phyloP scores from a whole-genome alignment of 2,797 vertebrate genomes.

The Spinus olivaceus region DNA sequence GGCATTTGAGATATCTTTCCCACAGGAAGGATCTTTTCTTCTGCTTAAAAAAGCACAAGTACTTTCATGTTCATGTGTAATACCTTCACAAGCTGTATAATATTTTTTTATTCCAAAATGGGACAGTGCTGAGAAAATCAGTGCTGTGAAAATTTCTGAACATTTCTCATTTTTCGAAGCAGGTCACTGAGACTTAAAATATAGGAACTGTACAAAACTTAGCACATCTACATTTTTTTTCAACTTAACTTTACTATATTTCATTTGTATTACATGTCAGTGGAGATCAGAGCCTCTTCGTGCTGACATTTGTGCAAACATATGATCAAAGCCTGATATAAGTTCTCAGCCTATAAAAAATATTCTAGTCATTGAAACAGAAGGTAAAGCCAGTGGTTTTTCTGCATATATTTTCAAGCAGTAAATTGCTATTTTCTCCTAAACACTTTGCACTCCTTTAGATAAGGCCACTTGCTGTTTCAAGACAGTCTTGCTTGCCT shows the following conservation, averaged over 20 bases:
- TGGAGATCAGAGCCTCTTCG: neutral
- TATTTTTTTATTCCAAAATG: neutral
- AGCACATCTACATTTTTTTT: neutral
- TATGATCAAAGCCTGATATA: neutral
- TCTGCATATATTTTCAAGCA: neutral
- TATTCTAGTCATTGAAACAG: neutral
- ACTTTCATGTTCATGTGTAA: neutral
- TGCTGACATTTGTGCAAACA: neutral
- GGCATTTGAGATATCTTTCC: neutral
- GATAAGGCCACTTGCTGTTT: neutral
- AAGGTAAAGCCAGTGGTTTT: neutral
- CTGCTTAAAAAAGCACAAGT: neutral
- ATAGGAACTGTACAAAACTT: neutral
- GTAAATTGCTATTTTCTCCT: constrained; percentile 1
- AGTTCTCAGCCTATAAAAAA: neutral
- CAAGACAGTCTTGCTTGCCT: neutral
- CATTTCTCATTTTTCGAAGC: neutral
- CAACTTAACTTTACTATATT: neutral
- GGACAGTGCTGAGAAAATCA: neutral
- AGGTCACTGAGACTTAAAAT: neutral
- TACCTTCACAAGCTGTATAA: neutral
- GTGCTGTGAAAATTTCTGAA: neutral
- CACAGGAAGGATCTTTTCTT: neutral
- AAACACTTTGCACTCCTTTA: neutral
- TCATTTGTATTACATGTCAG: neutral